A percentile compares a stretch with the other conserved stretches of the same genome.
Evolutionary conservation across 2,113 vertebrate species (phyloP).

Genomic region (Ascaphus truei): DNA sequence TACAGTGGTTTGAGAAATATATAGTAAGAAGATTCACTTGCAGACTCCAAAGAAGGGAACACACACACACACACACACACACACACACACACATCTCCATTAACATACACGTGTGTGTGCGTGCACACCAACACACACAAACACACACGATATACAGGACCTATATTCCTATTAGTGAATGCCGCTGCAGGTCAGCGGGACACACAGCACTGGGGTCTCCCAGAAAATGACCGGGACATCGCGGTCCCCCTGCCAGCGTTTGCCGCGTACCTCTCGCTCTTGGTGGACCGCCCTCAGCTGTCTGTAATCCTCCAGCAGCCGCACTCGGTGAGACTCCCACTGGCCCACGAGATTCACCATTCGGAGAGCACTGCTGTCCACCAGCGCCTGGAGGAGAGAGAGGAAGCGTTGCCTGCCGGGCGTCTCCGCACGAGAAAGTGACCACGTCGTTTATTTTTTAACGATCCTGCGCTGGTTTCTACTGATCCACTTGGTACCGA

Average conservation of each 20-base stretch:
- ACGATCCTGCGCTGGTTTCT: too few species aligned
- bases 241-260: not conserved
- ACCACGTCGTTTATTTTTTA: not conserved
- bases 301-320: constrained; percentile 75
- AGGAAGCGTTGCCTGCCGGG: not conserved
- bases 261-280: constrained; percentile 65
- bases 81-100: too few species aligned
- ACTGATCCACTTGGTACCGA: too few species aligned
- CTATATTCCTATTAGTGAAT: too few species aligned
- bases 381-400: constrained; percentile 57
- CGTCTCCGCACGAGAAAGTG: not conserved
- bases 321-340: constrained; percentile 86
- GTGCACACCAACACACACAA: too few species aligned
- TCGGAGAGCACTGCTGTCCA: constrained; percentile 76
- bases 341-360: constrained; percentile 76
- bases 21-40: not conserved
- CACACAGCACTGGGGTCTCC: not conserved
- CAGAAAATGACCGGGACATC: too few species aligned
- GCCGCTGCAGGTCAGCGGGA: not conserved
- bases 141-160: too few species aligned
- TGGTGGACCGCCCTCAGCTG: constrained; percentile 75
- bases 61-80: too few species aligned
- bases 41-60: too few species aligned
- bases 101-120: too few species aligned
- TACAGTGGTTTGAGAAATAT: too few species aligned